Percentiles rank a stretch among this genome's conserved stretches.
phyloP scores from a whole-genome alignment of 2,113 vertebrate species.

The Carassius carassius region DNA sequence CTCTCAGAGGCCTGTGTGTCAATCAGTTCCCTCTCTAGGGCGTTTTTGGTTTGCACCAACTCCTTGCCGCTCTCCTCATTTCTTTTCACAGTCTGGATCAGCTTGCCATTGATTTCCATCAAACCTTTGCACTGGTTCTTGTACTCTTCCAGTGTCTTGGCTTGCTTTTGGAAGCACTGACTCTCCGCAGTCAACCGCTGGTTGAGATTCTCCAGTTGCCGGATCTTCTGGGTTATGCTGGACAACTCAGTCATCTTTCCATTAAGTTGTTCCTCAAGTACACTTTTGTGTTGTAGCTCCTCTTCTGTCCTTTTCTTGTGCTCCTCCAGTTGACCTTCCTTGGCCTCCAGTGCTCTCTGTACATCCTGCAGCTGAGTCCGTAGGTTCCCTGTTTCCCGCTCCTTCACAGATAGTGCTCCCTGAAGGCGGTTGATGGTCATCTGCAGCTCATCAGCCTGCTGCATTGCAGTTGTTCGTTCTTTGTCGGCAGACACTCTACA shows the following conservation, averaged over 20 bases:
- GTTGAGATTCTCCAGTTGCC: slow-evolving; percentile 78
- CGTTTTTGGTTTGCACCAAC: slow-evolving; percentile 65
- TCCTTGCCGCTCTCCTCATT: slow-evolving; percentile 67
- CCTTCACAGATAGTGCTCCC: slow-evolving; percentile 76
- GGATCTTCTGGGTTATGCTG: slow-evolving; percentile 75
- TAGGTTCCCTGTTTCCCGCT: slow-evolving; percentile 79
- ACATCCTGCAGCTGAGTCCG: slow-evolving; percentile 78
- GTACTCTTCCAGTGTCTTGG: slow-evolving; percentile 55
- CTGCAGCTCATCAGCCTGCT: slow-evolving; percentile 72
- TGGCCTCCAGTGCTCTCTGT: slow-evolving; percentile 70
- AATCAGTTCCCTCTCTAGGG: slow-evolving; percentile 71
- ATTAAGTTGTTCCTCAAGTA: slow-evolving; percentile 72
- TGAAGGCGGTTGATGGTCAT: slow-evolving; percentile 71
- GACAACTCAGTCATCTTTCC: slow-evolving; percentile 74
- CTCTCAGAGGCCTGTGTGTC: slow-evolving; percentile 76
- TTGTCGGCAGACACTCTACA: slow-evolving; percentile 64
- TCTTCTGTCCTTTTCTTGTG: slow-evolving; percentile 68
- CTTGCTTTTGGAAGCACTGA: slow-evolving; percentile 68
- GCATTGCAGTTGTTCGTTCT: slow-evolving; percentile 67
- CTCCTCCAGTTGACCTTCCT: slow-evolving; percentile 74
- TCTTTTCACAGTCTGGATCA: slow-evolving; percentile 68
- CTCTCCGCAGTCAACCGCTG: slow-evolving; percentile 75
- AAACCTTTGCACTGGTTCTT: slow-evolving; percentile 65
- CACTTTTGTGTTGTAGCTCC: slow-evolving; percentile 66
- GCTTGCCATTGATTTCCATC: slow-evolving; percentile 66